Evolutionary conservation across 2,888 invertebrate species (phyloP).

Genomic region (Tenodera sinensis): DNA sequence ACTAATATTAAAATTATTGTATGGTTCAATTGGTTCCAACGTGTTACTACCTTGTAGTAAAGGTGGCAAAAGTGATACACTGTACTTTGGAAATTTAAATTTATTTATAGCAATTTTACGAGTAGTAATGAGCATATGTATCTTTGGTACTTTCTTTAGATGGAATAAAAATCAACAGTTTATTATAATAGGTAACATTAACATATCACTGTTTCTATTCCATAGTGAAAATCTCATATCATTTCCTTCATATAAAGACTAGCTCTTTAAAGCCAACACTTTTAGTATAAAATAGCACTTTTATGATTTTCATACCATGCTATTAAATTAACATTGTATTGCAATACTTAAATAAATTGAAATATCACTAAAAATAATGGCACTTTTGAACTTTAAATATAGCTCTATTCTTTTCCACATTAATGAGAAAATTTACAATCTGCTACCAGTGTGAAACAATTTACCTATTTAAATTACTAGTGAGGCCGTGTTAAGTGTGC

Average conservation of each 20-base stretch:
- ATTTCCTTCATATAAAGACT: not conserved
- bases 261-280: not conserved
- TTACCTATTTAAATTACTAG: not conserved
- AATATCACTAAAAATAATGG: not conserved
- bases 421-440: not conserved
- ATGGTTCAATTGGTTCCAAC: too few relatives aligned
- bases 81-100: too few relatives aligned
- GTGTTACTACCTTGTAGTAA: too few relatives aligned
- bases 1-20: too few relatives aligned
- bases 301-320: not conserved
- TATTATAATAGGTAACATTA: too few relatives aligned
- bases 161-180: too few relatives aligned
- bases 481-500: conserved; percentile 31
- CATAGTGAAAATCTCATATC: not conserved
- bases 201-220: not conserved
- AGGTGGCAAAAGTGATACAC: too few relatives aligned
- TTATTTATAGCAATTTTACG: too few relatives aligned
- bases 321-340: not conserved
- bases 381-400: not conserved
- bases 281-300: not conserved
- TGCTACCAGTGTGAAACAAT: not conserved
- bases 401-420: not conserved
- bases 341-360: not conserved
- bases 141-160: too few relatives aligned
- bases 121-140: too few relatives aligned